Percentiles rank a stretch among this genome's conserved stretches.
These are phyloP conservation scores for Hyalella azteca DNA, from an alignment of 2,888 invertebrate species.

Conservation along the genomic window DNA sequence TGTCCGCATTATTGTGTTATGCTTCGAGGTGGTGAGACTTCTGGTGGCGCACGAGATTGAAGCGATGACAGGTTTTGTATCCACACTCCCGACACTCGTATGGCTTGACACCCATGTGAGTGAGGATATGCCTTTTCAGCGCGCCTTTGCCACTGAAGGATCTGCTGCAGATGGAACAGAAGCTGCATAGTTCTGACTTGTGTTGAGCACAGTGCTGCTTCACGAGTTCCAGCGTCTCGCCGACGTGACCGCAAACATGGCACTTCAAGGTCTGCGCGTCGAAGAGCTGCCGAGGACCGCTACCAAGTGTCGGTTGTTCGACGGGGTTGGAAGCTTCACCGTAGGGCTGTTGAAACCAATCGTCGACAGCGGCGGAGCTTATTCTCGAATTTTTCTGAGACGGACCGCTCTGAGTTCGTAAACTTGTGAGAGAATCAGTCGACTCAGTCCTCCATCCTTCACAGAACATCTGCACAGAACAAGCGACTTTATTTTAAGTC, in stretches of 20 bases:
- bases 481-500: conserved; percentile 21
- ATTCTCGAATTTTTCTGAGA: neutral
- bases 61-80: conserved; percentile 13
- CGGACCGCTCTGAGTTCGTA: neutral
- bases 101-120: conserved; percentile 17
- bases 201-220: conserved; percentile 6
- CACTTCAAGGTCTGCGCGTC: neutral
- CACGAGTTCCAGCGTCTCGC: neutral
- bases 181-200: neutral
- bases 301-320: too few species aligned
- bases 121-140: conserved; percentile 29
- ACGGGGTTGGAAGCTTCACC: too few species aligned
- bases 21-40: conserved; percentile 19
- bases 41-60: conserved; percentile 9
- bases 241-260: neutral
- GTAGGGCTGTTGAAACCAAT: neutral
- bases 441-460: conserved; percentile 21
- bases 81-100: conserved; percentile 22
- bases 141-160: conserved; percentile 21
- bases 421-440: neutral
- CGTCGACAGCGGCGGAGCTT: neutral
- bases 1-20: too few species aligned
- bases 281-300: neutral
- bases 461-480: conserved; percentile 21
- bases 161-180: neutral